phyloP scores from a whole-genome alignment of 2,888 invertebrate species.

The Dolomedes plantarius region DNA sequence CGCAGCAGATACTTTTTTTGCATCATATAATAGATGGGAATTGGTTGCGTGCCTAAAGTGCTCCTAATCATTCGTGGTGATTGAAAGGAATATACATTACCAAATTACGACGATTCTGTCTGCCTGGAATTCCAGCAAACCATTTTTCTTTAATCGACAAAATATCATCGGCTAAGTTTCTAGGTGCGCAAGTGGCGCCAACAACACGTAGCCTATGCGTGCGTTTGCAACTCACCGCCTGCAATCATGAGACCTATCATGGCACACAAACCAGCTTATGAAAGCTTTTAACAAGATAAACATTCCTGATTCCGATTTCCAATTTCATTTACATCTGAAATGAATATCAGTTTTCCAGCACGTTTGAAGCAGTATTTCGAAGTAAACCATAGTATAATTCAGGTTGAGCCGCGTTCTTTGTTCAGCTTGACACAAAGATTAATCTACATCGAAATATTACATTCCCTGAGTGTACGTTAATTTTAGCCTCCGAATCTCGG shows the following conservation, averaged over 20 bases:
- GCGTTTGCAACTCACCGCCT: background rate
- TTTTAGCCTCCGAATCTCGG: background rate
- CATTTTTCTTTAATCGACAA: constrained; percentile 6
- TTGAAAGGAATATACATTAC: constrained; percentile 9
- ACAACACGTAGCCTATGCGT: background rate
- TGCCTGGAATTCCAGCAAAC: background rate
- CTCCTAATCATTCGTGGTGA: background rate
- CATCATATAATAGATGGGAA: too few species aligned
- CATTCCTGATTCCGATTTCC: background rate
- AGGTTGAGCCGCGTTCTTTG: background rate
- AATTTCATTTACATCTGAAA: constrained; percentile 9
- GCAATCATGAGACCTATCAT: background rate
- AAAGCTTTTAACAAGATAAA: constrained; percentile 16
- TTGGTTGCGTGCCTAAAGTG: background rate
- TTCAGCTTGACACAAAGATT: background rate
- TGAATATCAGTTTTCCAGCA: background rate
- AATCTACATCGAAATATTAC: constrained; percentile 7
- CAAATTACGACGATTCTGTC: background rate
- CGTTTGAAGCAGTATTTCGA: background rate
- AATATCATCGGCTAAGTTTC: background rate
- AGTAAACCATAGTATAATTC: background rate
- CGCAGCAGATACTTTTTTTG: too few species aligned
- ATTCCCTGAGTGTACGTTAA: background rate
- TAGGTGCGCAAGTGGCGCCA: background rate
- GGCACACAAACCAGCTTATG: background rate